Base-by-base conservation (phyloP, 2,113 vertebrate genomes). In the Gopherus flavomarginatus region DNA sequence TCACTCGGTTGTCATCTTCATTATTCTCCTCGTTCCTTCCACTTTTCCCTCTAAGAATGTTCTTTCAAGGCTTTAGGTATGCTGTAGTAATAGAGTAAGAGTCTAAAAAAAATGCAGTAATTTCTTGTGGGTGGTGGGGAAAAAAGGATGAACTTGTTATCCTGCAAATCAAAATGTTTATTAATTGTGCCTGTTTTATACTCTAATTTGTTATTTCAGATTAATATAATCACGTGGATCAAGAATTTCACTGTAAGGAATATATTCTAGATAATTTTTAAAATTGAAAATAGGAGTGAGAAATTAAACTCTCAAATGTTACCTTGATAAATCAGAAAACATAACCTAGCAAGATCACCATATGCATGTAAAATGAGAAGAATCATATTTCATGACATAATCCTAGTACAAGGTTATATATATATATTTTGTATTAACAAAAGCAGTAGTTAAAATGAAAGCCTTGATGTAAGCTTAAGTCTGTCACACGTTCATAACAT, bases 51-150 rank as follows among this genome's bases (percentile, higher is more conserved):
- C 8, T 31, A 4, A 89, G 49, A 81, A 29, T 42, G 26, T n/a
- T 27, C 44, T 11, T 85, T 53, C 93, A 81, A 87, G 90, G 75
- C 93, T 95, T 81, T 94, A 86, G 62, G 14, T 49, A 84, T 56
- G 49, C 57, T 94, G 42, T 82, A 12, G 14, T 88, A 89, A 38
- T 1, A 21, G 13, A 93, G 10, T 2, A 91, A 80, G 6, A 69
- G 27, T 93, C 59, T 89, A 84, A 84, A 29, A 47, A 27, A 29
- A 79, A 47, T 3, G 35, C 57, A 89, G 17, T 78, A 86, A 86
- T 24, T 91, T 11, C 9, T 90, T 83, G 50, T 53, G 54, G 19
- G 47, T 57, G 53, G 16, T 35, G 54, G 84, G 21, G 81, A 31
- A 11, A 27, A 91, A 44, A 44, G 89, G 88, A 75, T 2, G 4